Evolutionary conservation across 2,797 vertebrate species (phyloP).

Genomic region (Margarornis squamiger): DNA sequence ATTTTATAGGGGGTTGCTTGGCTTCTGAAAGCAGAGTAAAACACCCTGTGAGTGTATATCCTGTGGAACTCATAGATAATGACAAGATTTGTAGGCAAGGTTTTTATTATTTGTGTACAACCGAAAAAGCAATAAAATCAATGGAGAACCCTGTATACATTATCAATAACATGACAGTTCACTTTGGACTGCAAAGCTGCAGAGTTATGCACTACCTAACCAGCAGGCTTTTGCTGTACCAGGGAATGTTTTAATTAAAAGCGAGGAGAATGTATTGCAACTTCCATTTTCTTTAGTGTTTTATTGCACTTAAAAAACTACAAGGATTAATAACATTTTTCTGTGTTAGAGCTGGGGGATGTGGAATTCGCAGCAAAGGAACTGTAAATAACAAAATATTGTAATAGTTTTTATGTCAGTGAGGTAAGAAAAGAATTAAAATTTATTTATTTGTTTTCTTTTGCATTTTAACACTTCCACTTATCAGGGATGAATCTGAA

Average conservation of each 20-base stretch:
- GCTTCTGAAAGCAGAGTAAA: not conserved
- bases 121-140: constrained; percentile 5
- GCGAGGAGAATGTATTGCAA: not conserved
- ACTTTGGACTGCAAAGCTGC: not conserved
- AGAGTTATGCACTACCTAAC: not conserved
- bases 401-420: not conserved
- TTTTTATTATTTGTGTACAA: constrained; percentile 8
- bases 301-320: not conserved
- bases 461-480: not conserved
- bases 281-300: not conserved
- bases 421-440: not conserved
- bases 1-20: not conserved
- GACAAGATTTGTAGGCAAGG: not conserved
- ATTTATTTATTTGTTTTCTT: not conserved
- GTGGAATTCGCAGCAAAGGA: not conserved
- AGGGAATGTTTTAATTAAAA: not conserved
- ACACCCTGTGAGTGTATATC: not conserved
- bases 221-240: not conserved
- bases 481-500: not conserved
- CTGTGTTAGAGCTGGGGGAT: not conserved
- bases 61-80: not conserved
- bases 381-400: not conserved
- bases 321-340: not conserved
- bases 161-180: not conserved
- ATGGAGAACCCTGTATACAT: not conserved